A percentile compares a stretch with the other conserved stretches of the same genome.
Conservation (phyloP, 1,140 invertebrate species). For the Diabrotica undecimpunctata region DNA sequence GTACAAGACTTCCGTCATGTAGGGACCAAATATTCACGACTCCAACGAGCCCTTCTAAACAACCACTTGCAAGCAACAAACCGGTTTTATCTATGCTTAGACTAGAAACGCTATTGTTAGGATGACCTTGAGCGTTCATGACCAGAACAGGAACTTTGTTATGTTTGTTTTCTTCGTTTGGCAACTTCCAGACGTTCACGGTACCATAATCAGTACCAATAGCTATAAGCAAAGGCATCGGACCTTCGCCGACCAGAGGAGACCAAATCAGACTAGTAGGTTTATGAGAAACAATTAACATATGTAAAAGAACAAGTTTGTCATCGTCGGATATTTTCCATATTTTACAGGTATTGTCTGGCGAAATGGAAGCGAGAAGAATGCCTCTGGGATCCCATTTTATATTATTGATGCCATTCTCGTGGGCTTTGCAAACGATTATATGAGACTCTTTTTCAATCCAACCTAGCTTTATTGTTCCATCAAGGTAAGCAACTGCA, state of each 20-base stretch:
- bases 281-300: conserved; percentile 46
- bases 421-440: conserved; percentile 51
- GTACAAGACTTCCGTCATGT: conserved; percentile 56
- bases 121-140: conserved; percentile 54
- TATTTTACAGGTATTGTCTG: conserved; percentile 49
- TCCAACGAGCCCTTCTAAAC: conserved; percentile 51
- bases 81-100: conserved; percentile 53
- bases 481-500: conserved; percentile 57
- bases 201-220: conserved; percentile 53
- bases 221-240: conserved; percentile 46
- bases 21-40: conserved; percentile 65
- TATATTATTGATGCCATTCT: conserved; percentile 47
- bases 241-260: conserved; percentile 46
- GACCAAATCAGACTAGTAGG: conserved; percentile 52
- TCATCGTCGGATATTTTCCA: conserved; percentile 49
- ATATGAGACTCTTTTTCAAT: conserved; percentile 45
- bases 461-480: conserved; percentile 52
- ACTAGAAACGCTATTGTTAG: conserved; percentile 52
- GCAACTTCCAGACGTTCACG: conserved; percentile 54
- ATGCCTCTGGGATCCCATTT: conserved; percentile 55
- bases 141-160: conserved; percentile 40
- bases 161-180: conserved; percentile 41
- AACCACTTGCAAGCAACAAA: conserved; percentile 55
- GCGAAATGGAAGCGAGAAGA: conserved; percentile 52
- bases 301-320: conserved; percentile 45